Evolutionary conservation across 2,888 invertebrate species (phyloP).

Genomic region (Steinernema hermaphroditum): DNA sequence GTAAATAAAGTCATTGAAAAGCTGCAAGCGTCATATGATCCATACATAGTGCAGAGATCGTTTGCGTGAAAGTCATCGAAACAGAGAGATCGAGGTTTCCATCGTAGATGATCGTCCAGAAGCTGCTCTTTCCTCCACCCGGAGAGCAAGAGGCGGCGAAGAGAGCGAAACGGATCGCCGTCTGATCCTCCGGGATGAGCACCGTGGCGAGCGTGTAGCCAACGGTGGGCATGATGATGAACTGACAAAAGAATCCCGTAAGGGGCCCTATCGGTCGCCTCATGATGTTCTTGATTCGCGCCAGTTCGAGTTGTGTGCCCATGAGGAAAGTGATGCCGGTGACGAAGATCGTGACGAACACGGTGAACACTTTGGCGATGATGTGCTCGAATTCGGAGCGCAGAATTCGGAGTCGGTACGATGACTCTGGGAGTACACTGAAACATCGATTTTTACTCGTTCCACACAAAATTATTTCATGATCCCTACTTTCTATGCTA

Average conservation of each 20-base stretch:
- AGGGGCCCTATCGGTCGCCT: constrained; percentile 68
- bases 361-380: constrained; percentile 61
- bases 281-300: constrained; percentile 66
- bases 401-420: constrained; percentile 37
- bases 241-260: constrained; percentile 69
- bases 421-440: constrained; percentile 9
- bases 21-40: not conserved
- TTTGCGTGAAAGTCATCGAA: constrained; percentile 88
- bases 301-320: constrained; percentile 69
- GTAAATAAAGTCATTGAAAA: constrained; percentile 51
- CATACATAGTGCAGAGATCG: constrained; percentile 80
- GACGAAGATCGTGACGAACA: constrained; percentile 66
- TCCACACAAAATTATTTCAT: too few relatives aligned
- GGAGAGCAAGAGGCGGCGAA: constrained; percentile 70
- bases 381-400: constrained; percentile 37
- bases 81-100: constrained; percentile 89
- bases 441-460: not conserved
- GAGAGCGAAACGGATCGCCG: constrained; percentile 42
- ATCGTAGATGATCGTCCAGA: constrained; percentile 86
- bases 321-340: constrained; percentile 68
- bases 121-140: constrained; percentile 85
- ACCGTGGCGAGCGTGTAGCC: constrained; percentile 47
- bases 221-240: constrained; percentile 70
- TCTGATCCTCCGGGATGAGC: constrained; percentile 37
- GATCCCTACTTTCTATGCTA: too few relatives aligned